Evolutionary conservation across 2,113 vertebrate genomes (phyloP).

Genomic region (Myotis brandtii): DNA sequence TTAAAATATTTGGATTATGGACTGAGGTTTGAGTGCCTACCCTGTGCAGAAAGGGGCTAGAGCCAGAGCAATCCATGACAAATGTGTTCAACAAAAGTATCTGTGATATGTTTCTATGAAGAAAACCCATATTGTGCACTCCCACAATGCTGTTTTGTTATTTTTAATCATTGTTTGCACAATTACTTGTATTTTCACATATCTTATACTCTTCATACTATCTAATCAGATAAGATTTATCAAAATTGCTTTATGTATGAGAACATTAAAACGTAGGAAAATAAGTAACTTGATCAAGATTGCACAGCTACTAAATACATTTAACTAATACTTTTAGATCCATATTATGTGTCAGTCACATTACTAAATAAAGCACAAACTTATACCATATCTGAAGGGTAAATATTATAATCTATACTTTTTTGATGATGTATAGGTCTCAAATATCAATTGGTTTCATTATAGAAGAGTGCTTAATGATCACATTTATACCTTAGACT

Average conservation of each 20-base stretch:
- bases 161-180: neutral
- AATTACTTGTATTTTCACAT: slow-evolving; percentile 21
- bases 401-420: neutral
- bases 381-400: neutral
- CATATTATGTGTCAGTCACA: neutral
- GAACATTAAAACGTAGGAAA: neutral
- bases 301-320: neutral
- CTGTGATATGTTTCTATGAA: too few relatives aligned
- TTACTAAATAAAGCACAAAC: neutral
- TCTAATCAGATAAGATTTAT: neutral
- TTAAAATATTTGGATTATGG: too few relatives aligned
- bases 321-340: neutral
- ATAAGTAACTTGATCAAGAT: slow-evolving; percentile 29
- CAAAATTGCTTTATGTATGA: neutral
- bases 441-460: neutral
- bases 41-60: too few relatives aligned
- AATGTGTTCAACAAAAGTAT: too few relatives aligned
- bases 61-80: too few relatives aligned
- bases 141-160: neutral
- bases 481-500: neutral
- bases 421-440: neutral
- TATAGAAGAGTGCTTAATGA: neutral
- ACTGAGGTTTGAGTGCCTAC: too few relatives aligned
- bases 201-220: neutral
- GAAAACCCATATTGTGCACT: neutral